Base-by-base conservation (phyloP, 35 echinoderm and acorn worm species). In the Lytechinus pictus region DNA sequence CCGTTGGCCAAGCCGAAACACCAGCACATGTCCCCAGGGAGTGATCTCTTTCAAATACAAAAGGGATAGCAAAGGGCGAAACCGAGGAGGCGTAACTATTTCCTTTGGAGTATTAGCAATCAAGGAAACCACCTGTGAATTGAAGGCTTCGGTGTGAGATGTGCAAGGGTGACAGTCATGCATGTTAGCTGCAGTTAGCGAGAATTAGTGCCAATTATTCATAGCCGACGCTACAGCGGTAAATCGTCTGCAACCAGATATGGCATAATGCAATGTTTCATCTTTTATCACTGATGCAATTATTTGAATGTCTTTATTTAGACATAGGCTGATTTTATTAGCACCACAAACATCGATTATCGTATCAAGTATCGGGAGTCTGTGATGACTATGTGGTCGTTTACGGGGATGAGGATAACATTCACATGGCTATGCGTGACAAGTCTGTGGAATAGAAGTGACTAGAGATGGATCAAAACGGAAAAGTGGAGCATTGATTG, bases 401-500 rank as follows among this genome's bases (percentile, higher is more conserved):
- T 79, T 79, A 16, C 0, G 21, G n/a, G 21, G 19, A 4, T 24
- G 66, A 79, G 3, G 19, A 24, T 24, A 79, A 79, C 21, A 24
- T 79, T 79, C 21, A 79, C n/a, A 79, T 16, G 19, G 66, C 66
- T 24, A 27, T 24, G 66, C 66, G 66, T 79, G 66, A 79, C 66
- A 79, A 24, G 5, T 24, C 66, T 79, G 66, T 79, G 6, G n/a
- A 24, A 24, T 16, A 79, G 19, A 24, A n/a, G n/a, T 24, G 66
- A 24, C 19, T 79, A 24, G 19, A 79, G 66, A 24, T 7, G 2
- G 66, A 79, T 79, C 66, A 14, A n/a, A 79, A n/a, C 66, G n/a
- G 66, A 79, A 79, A 79, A 79, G 66, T 79, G 66, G 66, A 79
- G 66, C 66, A 79, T 79, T 79, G 66, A 79, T 79, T 79, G 66